Evolutionary conservation across 2,113 vertebrate genomes (phyloP), one percentile per base, ranked within the genome.

Genomic region (Trochalopteron elliotii): DNA sequence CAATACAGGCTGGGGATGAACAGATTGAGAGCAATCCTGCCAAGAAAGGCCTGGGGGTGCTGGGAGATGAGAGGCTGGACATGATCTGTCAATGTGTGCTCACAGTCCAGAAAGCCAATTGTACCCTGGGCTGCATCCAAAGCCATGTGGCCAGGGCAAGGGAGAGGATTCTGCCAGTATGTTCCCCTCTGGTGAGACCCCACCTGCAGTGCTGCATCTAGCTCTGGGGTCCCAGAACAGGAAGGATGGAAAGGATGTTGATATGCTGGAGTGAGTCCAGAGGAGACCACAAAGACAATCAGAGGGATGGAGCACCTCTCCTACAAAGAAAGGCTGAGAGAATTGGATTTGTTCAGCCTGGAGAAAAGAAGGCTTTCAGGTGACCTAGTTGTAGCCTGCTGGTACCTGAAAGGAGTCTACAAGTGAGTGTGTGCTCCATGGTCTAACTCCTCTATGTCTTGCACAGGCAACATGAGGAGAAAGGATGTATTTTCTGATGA

Each of bases 31-130:
- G 45, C 7, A 70, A 12, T 6, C 19, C 80, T 50, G 24, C 20
- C 0, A 0, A n/a, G 15, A 28, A 69, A 40, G 45, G 15, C 24
- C 6, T 42, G 15, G 11, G 15, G 7, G 2, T 59, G 30, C 44
- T 70, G 55, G 8, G 31, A 45, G 15, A 24, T 61, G 45, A 60
- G 25, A 30, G 20, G 31, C 15, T 42, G n/a, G 24, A 35, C 31
- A 15, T 15, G 37, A 42, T 28, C 15, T 27, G 31, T 7, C 65
- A 60, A 15, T 24, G 37, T 35, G 9, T 25, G 24, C 30, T 42
- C 31, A 9, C 39, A 44, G 24, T 42, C 31, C 60, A 42, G 30
- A 52, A 52, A 40, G 23, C 18, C 23, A 52, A 2, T 6, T 39
- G 17, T 22, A 33, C 35, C 47, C 20, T 42, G 30, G 30, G 30